Conservation (phyloP, 2,888 invertebrate species). For the Teinopalpus imperialis region DNA sequence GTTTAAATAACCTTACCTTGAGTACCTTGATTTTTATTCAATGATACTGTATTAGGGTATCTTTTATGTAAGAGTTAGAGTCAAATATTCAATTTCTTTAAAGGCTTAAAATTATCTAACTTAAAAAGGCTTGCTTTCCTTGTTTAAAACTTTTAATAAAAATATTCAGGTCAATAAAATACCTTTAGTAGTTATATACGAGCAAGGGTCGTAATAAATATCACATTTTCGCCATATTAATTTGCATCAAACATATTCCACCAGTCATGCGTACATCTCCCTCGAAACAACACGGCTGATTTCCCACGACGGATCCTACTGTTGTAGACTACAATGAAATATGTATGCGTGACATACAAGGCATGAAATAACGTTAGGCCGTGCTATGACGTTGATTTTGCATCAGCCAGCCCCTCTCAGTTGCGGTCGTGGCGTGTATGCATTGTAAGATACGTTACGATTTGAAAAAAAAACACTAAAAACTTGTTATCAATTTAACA, state of each 20-base stretch:
- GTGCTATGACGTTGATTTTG: conserved; percentile 42
- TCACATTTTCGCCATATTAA: conserved; percentile 28
- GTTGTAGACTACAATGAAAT: conserved; percentile 68
- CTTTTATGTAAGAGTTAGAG: too few relatives aligned
- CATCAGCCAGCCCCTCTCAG: conserved; percentile 39
- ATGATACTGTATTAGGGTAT: too few relatives aligned
- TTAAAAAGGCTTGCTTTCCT: too few relatives aligned
- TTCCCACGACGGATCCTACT: conserved; percentile 69
- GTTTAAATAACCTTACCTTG: too few relatives aligned
- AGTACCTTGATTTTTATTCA: too few relatives aligned
- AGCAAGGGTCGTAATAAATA: conserved; percentile 3
- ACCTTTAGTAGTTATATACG: conserved; percentile 13
- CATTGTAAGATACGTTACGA: conserved; percentile 34
- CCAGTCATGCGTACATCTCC: conserved; percentile 16
- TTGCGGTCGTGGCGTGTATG: conserved; percentile 34
- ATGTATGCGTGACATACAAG: conserved; percentile 67
- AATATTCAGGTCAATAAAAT: conserved; percentile 18
- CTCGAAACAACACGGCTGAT: conserved; percentile 41
- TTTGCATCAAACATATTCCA: conserved; percentile 36
- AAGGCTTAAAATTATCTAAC: too few relatives aligned
- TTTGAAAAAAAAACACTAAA: not conserved
- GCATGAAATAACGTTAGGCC: conserved; percentile 64
- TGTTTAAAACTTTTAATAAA: too few relatives aligned
- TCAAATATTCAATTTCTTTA: too few relatives aligned
- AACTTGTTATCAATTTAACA: too few relatives aligned